These are phyloP conservation scores for Lichenostomus cassidix DNA, from an alignment of 2,113 vertebrate genomes.

Conservation along the genomic window DNA sequence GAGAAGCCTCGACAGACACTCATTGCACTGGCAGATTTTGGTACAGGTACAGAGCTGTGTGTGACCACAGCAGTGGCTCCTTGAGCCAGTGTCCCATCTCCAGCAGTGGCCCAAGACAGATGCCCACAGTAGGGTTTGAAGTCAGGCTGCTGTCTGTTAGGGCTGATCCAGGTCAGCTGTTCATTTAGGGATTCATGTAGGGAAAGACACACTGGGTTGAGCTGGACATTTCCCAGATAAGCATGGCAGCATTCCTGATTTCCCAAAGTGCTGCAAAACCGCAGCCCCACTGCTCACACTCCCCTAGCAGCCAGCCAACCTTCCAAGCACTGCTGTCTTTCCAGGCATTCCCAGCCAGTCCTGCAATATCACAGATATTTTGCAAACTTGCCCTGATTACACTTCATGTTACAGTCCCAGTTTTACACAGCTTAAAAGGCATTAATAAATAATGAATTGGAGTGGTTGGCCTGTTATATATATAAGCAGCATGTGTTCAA, in stretches of 20 bases:
- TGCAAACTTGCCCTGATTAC: neutral
- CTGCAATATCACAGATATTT: neutral
- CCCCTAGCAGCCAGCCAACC: neutral
- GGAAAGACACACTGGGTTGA: rapidly evolving
- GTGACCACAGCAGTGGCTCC: neutral
- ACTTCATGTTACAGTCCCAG: neutral
- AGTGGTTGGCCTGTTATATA: conserved; percentile 4
- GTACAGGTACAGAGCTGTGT: neutral
- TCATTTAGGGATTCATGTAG: neutral
- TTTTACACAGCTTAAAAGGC: neutral
- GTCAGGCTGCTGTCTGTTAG: neutral
- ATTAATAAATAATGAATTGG: conserved; percentile 29
- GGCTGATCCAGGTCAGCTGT: neutral
- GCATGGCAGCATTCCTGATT: neutral
- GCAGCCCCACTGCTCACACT: neutral
- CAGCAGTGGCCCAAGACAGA: neutral
- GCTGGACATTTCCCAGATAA: neutral
- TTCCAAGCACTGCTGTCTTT: neutral
- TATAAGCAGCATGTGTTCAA: conserved; percentile 33
- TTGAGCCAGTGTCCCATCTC: neutral
- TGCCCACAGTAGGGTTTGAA: neutral
- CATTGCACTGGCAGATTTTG: neutral
- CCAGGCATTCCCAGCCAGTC: neutral
- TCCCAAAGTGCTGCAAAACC: neutral
- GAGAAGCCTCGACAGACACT: neutral